Conservation (phyloP, 2,888 invertebrate species). For the Melikaiella ostensackeni region DNA sequence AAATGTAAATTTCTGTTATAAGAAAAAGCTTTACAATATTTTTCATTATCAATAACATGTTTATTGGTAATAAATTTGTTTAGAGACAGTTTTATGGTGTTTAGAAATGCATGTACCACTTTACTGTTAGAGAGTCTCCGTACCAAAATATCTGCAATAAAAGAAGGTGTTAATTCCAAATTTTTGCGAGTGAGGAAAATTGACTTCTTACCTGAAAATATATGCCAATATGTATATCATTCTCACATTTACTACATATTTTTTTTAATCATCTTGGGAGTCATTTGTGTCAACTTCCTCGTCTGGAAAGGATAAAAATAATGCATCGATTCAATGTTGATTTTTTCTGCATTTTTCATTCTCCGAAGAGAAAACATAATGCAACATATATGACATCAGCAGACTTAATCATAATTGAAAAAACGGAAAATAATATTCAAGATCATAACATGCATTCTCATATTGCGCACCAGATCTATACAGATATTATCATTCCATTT, state of each 20-base stretch:
- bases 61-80: background rate
- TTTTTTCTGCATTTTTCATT: background rate
- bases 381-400: background rate
- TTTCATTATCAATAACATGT: background rate
- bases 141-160: background rate
- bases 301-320: slow-evolving; percentile 16
- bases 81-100: background rate
- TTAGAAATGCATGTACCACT: background rate
- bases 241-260: background rate
- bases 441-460: background rate
- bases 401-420: background rate
- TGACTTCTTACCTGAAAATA: slow-evolving; percentile 22
- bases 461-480: background rate
- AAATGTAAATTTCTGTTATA: background rate
- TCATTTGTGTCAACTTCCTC: slow-evolving; percentile 25
- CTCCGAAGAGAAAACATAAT: background rate
- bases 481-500: background rate
- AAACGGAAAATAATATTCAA: background rate
- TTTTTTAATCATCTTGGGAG: slow-evolving; percentile 28
- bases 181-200: slow-evolving; percentile 2
- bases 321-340: background rate
- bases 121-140: background rate
- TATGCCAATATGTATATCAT: background rate
- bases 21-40: background rate
- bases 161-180: background rate